Base-by-base conservation (phyloP, 2,113 vertebrate species). In the Sceloporus undulatus region DNA sequence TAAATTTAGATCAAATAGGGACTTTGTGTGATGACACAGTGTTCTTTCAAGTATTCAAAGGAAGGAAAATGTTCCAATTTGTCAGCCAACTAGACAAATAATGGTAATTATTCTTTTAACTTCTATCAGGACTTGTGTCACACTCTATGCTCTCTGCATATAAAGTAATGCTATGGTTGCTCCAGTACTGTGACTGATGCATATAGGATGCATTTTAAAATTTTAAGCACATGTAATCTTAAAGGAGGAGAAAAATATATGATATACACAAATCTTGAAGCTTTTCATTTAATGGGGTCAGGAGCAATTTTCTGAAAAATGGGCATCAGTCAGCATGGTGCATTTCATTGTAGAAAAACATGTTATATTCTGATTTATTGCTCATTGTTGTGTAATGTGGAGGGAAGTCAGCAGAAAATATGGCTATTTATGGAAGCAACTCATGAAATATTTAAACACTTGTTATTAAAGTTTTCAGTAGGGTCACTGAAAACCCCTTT, bases 21-120 rank as follows among this genome's bases (percentile, higher is more conserved):
- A 92, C 91, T 78, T 92, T 91, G 85, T 91, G 89, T 75, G 93
- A 86, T 90, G 90, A 85, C 88, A 87, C 27, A 48, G 85, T 94
- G 91, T 89, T 94, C 92, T 93, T 95, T 92, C 90, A 87, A 91
- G 93, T 91, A 87, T 94, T 94, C 92, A 93, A 91, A 94, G 88
- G 54, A 70, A 42, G 14, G 65, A 93, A 92, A 94, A 86, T 94
- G 92, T 94, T 94, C 92, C 91, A 92, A 91, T 95, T 93, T 94
- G 93, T 95, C 91, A 94, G 90, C 73, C 0, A 0, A 90, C 94
- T 94, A 85, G 84, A 90, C 87, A 94, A 95, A 92, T 93, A 94
- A 94, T 80, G 88, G 88, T 94, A 95, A 95, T 95, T 95, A 95
- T 94, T 95, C 91, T 94, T 90, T 93, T 93, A 94, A 93, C 94